Evolutionary conservation across 2,797 vertebrate genomes (phyloP), one percentile per base, ranked within the genome.

Genomic region (Melanotaenia maccullochi): DNA sequence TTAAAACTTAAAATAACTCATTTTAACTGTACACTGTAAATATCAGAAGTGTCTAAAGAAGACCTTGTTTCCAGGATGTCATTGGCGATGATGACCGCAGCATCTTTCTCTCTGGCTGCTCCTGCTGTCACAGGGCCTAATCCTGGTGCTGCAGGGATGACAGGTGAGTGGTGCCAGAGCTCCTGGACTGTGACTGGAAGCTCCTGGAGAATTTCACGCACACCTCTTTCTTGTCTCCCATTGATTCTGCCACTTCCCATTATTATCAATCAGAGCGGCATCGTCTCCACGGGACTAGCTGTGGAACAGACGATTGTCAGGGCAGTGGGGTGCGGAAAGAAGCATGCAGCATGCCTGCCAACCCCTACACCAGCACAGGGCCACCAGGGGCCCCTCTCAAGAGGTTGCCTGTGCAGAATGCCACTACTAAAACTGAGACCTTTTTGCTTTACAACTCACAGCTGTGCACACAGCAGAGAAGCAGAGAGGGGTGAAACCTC

Each of bases 211-310:
- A 90, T 90, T 92, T 87, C 83, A 80, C 81, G 54, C 78, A 70
- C 83, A 81, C 85, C 81, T 79, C 86, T 90, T 90, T 90, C 90
- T 93, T 93, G 92, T 93, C 90, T 90, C 84, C 87, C 87, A 93
- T 94, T 89, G 90, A 94, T 93, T 92, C 93, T 95, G 94, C 92
- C 94, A 94, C 90, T 94, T 94, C 88, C 92, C 87, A 94, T 95
- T 94, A 94, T 91, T 93, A 91, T 94, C 93, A 95, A 93, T 94
- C 93, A 94, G 89, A 65, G 87, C 73, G 16, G 79, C 82, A 59
- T 65, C 68, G 82, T 91, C 88, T 91, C 85, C 65, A 73, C 68
- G 57, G 91, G 90, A 78, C 76, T 76, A 86, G 85, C 73, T 35
- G 76, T 70, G 76, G 76, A 20, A 81, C 76, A 61, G 81, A 75